These are phyloP conservation scores for Montipora efflorescens DNA, from an alignment of 64 coral and sea anemone genomes.

Conservation along the genomic window DNA sequence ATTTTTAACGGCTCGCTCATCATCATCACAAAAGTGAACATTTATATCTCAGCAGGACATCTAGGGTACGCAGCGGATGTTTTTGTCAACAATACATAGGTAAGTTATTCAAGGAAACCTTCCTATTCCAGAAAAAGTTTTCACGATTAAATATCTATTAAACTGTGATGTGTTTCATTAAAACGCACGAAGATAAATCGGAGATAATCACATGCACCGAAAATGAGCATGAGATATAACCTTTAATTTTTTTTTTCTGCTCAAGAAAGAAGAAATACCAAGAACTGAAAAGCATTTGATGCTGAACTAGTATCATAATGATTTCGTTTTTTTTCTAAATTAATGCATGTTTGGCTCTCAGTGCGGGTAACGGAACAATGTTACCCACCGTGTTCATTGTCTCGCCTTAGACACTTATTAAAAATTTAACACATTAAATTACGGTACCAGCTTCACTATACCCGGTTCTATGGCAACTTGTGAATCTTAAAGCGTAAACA, in stretches of 20 bases:
- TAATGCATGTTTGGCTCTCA: not conserved
- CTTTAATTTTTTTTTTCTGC: too few species aligned
- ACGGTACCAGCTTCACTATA: not conserved
- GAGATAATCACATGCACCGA: too few species aligned
- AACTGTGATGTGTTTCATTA: not conserved
- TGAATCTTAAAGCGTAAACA: not conserved
- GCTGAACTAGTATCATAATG: not conserved
- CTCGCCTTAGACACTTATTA: constrained; percentile 17
- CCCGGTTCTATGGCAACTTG: constrained; percentile 18
- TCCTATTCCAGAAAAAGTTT: not conserved
- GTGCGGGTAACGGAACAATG: not conserved
- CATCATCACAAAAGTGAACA: too few species aligned
- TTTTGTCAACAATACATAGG: not conserved
- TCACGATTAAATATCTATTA: not conserved
- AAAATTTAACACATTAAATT: constrained; percentile 2
- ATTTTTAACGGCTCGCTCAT: too few species aligned
- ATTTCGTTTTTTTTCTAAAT: not conserved
- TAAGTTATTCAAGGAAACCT: not conserved
- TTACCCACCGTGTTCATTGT: constrained; percentile 16
- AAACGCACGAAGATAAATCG: not conserved
- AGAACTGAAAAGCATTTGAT: not conserved
- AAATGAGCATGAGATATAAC: too few species aligned
- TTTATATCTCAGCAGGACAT: not conserved
- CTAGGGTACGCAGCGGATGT: not conserved
- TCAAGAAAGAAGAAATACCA: too few species aligned